Conservation (phyloP, 2,113 vertebrate genomes). For the Cariama cristata region DNA sequence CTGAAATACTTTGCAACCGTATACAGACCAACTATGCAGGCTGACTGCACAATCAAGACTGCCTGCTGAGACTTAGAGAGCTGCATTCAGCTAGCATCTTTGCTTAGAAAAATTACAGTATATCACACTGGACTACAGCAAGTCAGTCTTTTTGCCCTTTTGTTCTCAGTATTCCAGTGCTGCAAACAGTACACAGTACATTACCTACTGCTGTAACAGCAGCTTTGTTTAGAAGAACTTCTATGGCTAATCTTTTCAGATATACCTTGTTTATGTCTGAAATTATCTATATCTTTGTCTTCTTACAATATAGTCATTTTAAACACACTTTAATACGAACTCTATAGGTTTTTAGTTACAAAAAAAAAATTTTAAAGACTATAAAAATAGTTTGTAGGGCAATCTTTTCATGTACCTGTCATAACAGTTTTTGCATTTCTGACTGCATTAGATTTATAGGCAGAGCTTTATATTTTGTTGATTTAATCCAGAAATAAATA, state of each 20-base stretch:
- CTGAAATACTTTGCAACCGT: neutral
- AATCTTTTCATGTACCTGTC: neutral
- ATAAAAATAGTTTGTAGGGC: neutral
- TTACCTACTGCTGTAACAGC: neutral
- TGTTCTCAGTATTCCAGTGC: neutral
- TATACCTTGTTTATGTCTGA: neutral
- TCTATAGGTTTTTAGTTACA: neutral
- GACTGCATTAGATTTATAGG: neutral
- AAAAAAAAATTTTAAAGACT: neutral
- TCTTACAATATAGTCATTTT: neutral
- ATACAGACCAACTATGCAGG: neutral
- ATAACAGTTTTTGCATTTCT: neutral
- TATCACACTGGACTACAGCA: neutral
- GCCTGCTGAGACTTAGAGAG: neutral
- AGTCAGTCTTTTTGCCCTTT: neutral
- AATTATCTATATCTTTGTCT: neutral
- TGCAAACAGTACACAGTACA: neutral
- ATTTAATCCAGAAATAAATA: neutral
- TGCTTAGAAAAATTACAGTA: neutral
- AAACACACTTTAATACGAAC: neutral
- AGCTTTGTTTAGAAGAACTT: neutral
- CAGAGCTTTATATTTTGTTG: neutral
- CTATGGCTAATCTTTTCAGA: neutral
- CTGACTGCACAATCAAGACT: neutral
- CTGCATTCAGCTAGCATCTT: neutral